A percentile compares a stretch with the other conserved stretches of the same genome.
phyloP scores from a whole-genome alignment of 2,888 invertebrate species.

The Schrankia costaestrigalis region DNA sequence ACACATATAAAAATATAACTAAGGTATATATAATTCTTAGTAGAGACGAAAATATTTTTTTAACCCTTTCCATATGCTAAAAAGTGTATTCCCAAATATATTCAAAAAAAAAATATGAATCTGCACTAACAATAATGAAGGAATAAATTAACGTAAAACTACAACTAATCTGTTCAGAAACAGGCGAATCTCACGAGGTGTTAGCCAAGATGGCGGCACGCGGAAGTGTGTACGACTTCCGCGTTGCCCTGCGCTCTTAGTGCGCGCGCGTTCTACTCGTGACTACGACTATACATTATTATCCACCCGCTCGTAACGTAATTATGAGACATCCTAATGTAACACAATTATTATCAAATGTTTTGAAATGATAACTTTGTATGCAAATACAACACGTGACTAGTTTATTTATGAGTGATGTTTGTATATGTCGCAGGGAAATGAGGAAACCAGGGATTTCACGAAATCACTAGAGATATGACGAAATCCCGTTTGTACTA shows the following conservation, averaged over 20 bases:
- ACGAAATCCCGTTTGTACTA: too few species aligned
- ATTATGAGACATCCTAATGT: conserved; percentile 44
- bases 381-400: conserved; percentile 13
- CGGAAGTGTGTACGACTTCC: conserved; percentile 76
- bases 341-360: conserved; percentile 33
- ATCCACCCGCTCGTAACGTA: conserved; percentile 48
- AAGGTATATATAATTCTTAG: too few species aligned
- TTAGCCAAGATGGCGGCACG: conserved; percentile 76
- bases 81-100: too few species aligned
- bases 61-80: too few species aligned
- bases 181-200: conserved; percentile 66
- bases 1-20: too few species aligned
- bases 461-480: too few species aligned
- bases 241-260: conserved; percentile 67
- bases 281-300: conserved; percentile 66
- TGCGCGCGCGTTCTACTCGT: conserved; percentile 63
- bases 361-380: conserved; percentile 22
- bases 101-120: too few species aligned
- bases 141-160: conserved; percentile 15
- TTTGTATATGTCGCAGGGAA: too few species aligned
- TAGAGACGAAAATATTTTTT: too few species aligned
- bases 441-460: too few species aligned
- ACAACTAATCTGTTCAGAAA: conserved; percentile 34
- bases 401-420: too few species aligned
- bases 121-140: background rate